A percentile compares a stretch with the other conserved stretches of the same genome.
Conservation (phyloP, 2,888 invertebrate species). For the Megaustenia siamemsis region DNA sequence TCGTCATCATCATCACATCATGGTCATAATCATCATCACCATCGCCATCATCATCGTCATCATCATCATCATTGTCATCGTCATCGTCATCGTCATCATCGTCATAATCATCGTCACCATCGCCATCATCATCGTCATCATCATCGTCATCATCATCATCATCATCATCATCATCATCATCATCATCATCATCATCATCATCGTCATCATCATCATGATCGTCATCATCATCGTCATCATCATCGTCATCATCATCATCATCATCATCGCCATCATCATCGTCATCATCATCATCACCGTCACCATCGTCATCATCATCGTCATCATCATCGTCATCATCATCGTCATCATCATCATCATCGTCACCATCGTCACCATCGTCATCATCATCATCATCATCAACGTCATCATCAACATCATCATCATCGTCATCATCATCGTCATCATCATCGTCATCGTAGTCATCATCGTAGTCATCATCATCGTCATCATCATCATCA, state of each 20-base stretch:
- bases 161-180: background rate
- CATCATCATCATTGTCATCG: background rate
- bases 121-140: conserved; percentile 26
- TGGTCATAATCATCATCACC: background rate
- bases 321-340: conserved; percentile 20
- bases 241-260: conserved; percentile 37
- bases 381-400: conserved; percentile 37
- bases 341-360: conserved; percentile 13
- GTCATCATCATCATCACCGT: conserved; percentile 24
- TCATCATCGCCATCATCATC: conserved; percentile 26
- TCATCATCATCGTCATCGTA: conserved; percentile 21
- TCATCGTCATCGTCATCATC: conserved; percentile 19
- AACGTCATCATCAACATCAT: conserved; percentile 25
- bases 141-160: conserved; percentile 14
- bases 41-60: background rate
- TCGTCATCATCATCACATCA: background rate
- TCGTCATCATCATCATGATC: conserved; percentile 25
- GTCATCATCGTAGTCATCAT: conserved; percentile 19
- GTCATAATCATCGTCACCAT: conserved; percentile 31
- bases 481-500: conserved; percentile 28
- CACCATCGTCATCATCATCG: conserved; percentile 24
- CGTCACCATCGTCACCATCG: conserved; percentile 10
- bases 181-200: conserved; percentile 26
- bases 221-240: conserved; percentile 29
- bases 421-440: conserved; percentile 35